Evolutionary conservation across 1,140 invertebrate species (phyloP).

Genomic region (Papilio glaucus): DNA sequence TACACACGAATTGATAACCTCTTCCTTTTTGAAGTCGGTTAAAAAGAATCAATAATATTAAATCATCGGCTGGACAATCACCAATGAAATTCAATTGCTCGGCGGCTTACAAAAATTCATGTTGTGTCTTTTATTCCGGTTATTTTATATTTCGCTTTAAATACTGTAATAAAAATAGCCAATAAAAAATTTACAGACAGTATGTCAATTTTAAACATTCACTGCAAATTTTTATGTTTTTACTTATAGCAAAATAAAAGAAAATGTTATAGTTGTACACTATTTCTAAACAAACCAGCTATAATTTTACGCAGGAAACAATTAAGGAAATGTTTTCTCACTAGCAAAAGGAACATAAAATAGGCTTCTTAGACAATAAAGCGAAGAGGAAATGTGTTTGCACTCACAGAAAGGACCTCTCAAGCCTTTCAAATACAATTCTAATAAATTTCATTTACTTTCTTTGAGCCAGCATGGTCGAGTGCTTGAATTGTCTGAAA

Average conservation of each 20-base stretch:
- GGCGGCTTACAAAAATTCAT: slow-evolving; percentile 52
- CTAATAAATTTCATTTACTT: slow-evolving; percentile 20
- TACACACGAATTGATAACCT: no score
- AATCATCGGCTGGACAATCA: no score
- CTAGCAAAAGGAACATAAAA: slow-evolving; percentile 33
- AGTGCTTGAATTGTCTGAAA: neutral
- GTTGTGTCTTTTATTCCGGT: slow-evolving; percentile 47
- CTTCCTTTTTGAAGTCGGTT: no score
- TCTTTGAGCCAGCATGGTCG: neutral
- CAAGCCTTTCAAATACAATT: slow-evolving; percentile 21
- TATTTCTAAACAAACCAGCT: neutral
- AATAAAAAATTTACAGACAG: no score
- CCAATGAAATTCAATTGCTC: no score
- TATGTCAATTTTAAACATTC: no score
- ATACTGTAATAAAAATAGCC: neutral
- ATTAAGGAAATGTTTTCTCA: slow-evolving; percentile 31
- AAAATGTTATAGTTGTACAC: no score
- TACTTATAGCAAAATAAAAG: no score
- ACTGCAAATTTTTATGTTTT: no score
- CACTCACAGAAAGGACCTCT: slow-evolving; percentile 23
- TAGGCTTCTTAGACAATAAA: slow-evolving; percentile 30
- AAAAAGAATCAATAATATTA: no score
- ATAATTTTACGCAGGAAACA: slow-evolving; percentile 23
- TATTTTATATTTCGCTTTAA: slow-evolving; percentile 46
- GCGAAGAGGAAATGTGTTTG: slow-evolving; percentile 31